Conservation (phyloP, 2,113 vertebrate species). For the Menidia beryllina region DNA sequence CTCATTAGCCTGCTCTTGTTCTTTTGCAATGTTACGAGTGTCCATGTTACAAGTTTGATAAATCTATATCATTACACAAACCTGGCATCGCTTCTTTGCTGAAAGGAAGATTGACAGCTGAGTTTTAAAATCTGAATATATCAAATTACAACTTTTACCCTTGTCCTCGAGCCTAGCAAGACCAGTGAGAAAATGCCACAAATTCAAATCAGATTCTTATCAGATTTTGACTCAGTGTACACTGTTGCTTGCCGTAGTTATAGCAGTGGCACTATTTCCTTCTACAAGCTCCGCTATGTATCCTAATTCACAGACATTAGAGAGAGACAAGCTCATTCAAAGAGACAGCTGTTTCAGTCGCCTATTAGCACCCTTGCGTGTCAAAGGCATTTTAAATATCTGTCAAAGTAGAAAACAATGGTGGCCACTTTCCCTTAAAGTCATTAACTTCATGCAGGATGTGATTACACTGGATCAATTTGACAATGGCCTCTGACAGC, state of each 20-base stretch:
- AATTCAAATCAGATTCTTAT: not conserved
- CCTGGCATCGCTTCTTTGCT: no score
- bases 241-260: not conserved
- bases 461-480: conserved; percentile 67
- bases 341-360: conserved; percentile 39
- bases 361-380: conserved; percentile 34
- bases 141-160: no score
- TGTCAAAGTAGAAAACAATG: conserved; percentile 53
- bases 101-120: no score
- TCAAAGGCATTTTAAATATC: conserved; percentile 67
- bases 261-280: not conserved
- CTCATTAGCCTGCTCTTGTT: conserved; percentile 30
- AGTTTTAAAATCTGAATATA: no score
- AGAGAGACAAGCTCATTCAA: conserved; percentile 28
- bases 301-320: conserved; percentile 28
- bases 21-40: conserved; percentile 21
- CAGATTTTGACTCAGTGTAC: not conserved
- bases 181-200: no score
- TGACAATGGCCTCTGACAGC: conserved; percentile 61
- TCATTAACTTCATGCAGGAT: conserved; percentile 64
- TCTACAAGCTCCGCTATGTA: conserved; percentile 4
- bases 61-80: no score
- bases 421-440: conserved; percentile 61
- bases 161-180: no score
- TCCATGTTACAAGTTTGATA: not conserved